Evolutionary conservation across 1,140 invertebrate species (phyloP).

Genomic region (Zaprionus taronus): DNA sequence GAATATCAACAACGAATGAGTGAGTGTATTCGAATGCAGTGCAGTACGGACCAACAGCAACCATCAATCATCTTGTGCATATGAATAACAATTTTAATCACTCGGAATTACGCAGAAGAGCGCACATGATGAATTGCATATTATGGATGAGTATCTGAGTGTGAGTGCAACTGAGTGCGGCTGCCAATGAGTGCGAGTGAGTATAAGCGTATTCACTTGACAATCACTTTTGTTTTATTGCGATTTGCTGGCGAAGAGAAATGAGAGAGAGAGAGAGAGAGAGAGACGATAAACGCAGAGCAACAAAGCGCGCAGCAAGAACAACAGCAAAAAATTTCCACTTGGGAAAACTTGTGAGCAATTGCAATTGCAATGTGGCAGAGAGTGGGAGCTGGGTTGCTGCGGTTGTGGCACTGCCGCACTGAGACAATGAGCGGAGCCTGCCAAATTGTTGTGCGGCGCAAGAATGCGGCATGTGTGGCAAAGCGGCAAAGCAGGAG

Average conservation of each 20-base stretch:
- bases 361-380: conserved; percentile 74
- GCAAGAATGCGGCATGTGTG: conserved; percentile 70
- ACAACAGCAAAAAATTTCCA: conserved; percentile 75
- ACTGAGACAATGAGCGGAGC: conserved; percentile 77
- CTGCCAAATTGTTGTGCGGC: conserved; percentile 82
- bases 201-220: conserved; percentile 79
- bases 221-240: conserved; percentile 83
- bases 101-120: conserved; percentile 73
- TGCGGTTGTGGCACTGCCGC: conserved; percentile 27
- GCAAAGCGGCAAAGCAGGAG: conserved; percentile 47
- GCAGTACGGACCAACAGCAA: conserved; percentile 18
- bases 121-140: conserved; percentile 81
- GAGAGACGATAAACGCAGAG: conserved; percentile 20
- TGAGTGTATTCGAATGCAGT: neutral
- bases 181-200: conserved; percentile 13
- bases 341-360: conserved; percentile 82
- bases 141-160: conserved; percentile 26
- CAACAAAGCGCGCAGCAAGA: conserved; percentile 42
- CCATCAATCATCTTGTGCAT: conserved; percentile 70
- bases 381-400: conserved; percentile 8
- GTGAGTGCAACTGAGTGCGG: neutral
- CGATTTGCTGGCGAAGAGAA: conserved; percentile 52
- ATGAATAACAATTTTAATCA: conserved; percentile 80
- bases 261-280: conserved; percentile 16
- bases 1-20: conserved; percentile 42